These are phyloP conservation scores for Salvelinus sp. DNA, from an alignment of 2,113 vertebrate genomes.

Conservation along the genomic window DNA sequence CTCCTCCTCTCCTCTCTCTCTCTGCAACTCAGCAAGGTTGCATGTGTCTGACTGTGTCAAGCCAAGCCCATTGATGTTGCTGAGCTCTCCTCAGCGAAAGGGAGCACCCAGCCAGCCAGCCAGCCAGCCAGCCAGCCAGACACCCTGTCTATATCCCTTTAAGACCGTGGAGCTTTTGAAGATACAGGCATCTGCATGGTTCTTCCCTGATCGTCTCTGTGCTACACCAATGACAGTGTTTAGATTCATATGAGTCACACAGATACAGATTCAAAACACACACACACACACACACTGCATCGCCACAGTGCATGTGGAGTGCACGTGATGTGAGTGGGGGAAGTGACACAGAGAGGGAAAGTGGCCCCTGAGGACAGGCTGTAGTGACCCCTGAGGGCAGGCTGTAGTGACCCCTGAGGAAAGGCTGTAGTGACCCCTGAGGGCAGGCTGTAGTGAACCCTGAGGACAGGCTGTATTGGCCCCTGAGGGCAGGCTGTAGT, in stretches of 20 bases:
- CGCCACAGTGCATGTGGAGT: constrained; percentile 33
- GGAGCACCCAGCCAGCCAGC: constrained; percentile 39
- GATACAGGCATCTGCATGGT: constrained; percentile 13
- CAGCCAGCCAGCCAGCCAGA: constrained; percentile 38
- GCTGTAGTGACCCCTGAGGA: not conserved
- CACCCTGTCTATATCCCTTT: constrained; percentile 52
- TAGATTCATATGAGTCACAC: constrained; percentile 18
- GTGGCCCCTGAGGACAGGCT: constrained; percentile 7
- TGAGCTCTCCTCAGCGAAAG: constrained; percentile 42
- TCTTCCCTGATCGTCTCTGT: not conserved
- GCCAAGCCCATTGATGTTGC: constrained; percentile 47
- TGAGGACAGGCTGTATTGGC: not conserved
- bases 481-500: not conserved
- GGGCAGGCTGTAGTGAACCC: not conserved
- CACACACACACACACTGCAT: not conserved
- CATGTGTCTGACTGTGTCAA: constrained; percentile 38
- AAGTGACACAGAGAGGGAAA: constrained; percentile 36
- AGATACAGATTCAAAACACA: not conserved
- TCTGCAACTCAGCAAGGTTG: not conserved
- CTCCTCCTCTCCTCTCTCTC: not conserved
- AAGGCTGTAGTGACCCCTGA: not conserved
- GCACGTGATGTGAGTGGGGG: constrained; percentile 16
- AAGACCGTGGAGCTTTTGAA: constrained; percentile 30
- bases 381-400: not conserved
- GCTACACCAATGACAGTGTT: not conserved